A percentile compares a stretch with the other conserved stretches of the same genome.
These are phyloP conservation scores for Okamejei kenojei DNA, from an alignment of 2,797 vertebrate genomes.

Conservation along the genomic window DNA sequence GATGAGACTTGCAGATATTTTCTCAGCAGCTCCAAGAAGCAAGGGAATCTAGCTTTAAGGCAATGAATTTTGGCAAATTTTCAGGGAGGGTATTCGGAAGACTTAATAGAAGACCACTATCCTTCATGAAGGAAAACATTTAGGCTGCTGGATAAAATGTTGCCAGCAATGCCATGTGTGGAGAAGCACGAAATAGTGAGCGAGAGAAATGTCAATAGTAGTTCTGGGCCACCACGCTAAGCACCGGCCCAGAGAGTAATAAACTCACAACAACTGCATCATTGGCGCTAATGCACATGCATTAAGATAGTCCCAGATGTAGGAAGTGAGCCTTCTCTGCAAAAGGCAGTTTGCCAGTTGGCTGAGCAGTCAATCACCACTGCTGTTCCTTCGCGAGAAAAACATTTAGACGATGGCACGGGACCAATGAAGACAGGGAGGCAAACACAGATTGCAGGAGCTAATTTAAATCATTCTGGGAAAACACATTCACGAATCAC, in stretches of 20 bases:
- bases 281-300: not conserved
- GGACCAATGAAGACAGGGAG: conserved; percentile 8
- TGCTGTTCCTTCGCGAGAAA: not conserved
- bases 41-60: not conserved
- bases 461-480: not conserved
- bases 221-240: not conserved
- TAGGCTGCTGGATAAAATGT: not conserved
- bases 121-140: not conserved
- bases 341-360: not conserved
- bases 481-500: conserved; percentile 10
- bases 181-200: not conserved
- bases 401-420: not conserved
- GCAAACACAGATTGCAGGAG: conserved; percentile 3
- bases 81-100: not conserved
- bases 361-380: not conserved
- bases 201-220: not conserved
- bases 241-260: not conserved
- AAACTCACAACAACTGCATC: not conserved
- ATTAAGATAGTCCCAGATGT: not conserved
- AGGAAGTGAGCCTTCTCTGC: not conserved
- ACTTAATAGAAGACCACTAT: not conserved
- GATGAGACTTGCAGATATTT: not conserved
- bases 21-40: not conserved
- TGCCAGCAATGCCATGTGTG: not conserved
- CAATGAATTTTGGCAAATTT: not conserved